phyloP scores from a whole-genome alignment of 2,113 vertebrate genomes.

The Atractosteus spatula region DNA sequence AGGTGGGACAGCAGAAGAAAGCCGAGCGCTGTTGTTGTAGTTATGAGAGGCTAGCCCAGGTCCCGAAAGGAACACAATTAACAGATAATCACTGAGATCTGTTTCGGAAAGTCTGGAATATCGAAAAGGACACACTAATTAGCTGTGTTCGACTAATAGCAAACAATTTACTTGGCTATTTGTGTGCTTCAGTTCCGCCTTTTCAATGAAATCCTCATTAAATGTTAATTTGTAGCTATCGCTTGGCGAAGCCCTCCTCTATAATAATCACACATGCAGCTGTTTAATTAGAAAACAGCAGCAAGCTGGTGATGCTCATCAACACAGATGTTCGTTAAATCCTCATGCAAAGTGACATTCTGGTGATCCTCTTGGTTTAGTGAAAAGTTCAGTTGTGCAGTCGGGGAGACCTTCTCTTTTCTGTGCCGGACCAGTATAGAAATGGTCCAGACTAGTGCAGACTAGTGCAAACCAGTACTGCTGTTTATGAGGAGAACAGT shows the following conservation, averaged over 20 bases:
- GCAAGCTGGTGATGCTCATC: too few species aligned
- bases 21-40: background rate
- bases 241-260: background rate
- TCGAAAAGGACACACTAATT: conserved; percentile 5
- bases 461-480: too few species aligned
- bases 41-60: background rate
- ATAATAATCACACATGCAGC: conserved; percentile 6
- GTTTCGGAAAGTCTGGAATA: background rate
- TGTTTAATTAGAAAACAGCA: conserved; percentile 5
- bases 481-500: too few species aligned
- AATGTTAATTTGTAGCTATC: background rate
- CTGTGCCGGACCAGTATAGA: too few species aligned
- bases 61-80: background rate
- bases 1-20: background rate
- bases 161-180: background rate
- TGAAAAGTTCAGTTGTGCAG: too few species aligned
- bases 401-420: too few species aligned
- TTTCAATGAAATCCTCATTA: conserved; percentile 20
- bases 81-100: conserved; percentile 1
- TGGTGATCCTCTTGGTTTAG: too few species aligned
- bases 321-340: too few species aligned
- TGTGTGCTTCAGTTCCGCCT: background rate
- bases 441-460: too few species aligned
- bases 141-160: background rate
- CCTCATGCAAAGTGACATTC: too few species aligned